Conservation (phyloP, 2,888 invertebrate genomes). For the Coleophora deauratella region DNA sequence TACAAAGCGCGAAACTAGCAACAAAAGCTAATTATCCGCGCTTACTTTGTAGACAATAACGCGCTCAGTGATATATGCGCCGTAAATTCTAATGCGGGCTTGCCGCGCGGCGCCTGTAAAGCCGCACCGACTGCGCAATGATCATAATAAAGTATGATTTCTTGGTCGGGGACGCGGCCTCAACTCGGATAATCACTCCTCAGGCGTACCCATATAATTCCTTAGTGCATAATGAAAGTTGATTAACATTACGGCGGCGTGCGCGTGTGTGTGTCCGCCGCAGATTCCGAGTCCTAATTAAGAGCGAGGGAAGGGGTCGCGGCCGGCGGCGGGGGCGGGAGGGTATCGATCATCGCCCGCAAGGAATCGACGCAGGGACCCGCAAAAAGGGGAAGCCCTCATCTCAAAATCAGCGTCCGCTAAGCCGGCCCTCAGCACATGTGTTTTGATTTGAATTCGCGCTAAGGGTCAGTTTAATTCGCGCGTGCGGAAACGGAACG, state of each 20-base stretch:
- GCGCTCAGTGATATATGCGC: conserved; percentile 55
- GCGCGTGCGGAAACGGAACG: conserved; percentile 59
- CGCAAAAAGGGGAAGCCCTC: conserved; percentile 71
- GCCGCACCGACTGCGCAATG: conserved; percentile 50
- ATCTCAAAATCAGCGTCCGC: conserved; percentile 67
- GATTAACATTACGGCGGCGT: conserved; percentile 63
- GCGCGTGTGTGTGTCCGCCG: conserved; percentile 82
- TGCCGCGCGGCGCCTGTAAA: conserved; percentile 38
- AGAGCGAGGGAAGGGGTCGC: conserved; percentile 78
- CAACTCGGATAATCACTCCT: conserved; percentile 71
- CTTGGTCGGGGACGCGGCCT: conserved; percentile 66
- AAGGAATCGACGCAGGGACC: conserved; percentile 73
- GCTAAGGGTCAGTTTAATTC: conserved; percentile 68
- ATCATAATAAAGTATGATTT: conserved; percentile 73
- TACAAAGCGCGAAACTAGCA: conserved; percentile 24
- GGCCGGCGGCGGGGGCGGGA: conserved; percentile 51
- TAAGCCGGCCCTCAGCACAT: conserved; percentile 68
- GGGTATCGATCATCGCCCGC: conserved; percentile 70
- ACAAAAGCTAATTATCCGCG: conserved; percentile 50
- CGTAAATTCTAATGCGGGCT: conserved; percentile 61
- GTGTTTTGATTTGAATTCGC: conserved; percentile 70
- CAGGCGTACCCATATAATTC: conserved; percentile 72
- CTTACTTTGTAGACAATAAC: conserved; percentile 51
- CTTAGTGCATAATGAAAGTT: conserved; percentile 75
- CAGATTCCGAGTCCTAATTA: conserved; percentile 91